These are phyloP conservation scores for Sebastiscus tertius DNA, from an alignment of 2,797 vertebrate species.

Conservation along the genomic window DNA sequence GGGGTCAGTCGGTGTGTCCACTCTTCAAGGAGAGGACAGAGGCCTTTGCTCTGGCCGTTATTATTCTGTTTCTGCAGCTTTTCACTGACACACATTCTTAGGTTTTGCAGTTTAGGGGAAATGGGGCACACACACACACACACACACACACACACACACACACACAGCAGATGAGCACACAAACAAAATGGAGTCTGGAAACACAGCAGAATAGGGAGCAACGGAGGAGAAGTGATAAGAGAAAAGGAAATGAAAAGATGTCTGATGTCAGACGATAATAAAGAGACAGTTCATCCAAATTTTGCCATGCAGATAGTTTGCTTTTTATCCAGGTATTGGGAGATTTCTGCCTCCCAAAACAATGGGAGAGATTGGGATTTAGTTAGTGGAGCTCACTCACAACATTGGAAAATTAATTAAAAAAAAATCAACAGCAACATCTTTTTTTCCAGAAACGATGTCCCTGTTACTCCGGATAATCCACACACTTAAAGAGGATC, in stretches of 20 bases:
- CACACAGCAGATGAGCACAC: slow-evolving; percentile 23
- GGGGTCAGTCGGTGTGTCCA: not conserved
- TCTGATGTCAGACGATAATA: not conserved
- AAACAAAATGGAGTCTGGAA: slow-evolving; percentile 65
- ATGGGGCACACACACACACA: slow-evolving; percentile 15
- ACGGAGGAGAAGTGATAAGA: not conserved
- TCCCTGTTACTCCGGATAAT: not conserved
- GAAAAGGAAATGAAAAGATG: not conserved
- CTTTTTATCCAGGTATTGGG: not conserved
- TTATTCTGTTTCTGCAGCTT: slow-evolving; percentile 19
- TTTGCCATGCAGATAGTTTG: not conserved
- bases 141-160: too few relatives aligned
- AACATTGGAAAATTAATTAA: not conserved
- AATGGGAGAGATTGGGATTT: not conserved
- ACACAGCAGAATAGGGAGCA: not conserved
- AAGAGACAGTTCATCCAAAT: not conserved
- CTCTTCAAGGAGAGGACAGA: not conserved
- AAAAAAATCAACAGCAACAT: not conserved
- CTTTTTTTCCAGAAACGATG: not conserved
- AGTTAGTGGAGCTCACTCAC: not conserved
- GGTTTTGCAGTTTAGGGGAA: slow-evolving; percentile 30
- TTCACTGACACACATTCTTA: slow-evolving; percentile 28
- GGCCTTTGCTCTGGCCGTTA: not conserved
- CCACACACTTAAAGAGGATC: not conserved
- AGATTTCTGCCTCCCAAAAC: not conserved